Base-by-base conservation (phyloP, 1,140 invertebrate genomes). In the Neodiprion pinetum region DNA sequence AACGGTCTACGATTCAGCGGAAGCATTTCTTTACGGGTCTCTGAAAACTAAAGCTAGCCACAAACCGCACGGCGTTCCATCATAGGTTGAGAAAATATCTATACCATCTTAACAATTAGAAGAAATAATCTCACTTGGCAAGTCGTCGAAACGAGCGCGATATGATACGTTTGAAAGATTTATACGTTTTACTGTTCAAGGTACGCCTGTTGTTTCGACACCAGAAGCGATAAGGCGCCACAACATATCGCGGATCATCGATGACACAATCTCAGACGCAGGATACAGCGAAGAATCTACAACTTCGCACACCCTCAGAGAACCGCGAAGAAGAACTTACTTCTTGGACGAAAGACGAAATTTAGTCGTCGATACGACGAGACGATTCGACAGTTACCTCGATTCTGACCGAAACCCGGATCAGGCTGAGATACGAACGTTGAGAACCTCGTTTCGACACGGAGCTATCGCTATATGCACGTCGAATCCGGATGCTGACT, bases 401-500 rank as follows among this genome's bases (percentile, higher is more conserved):
- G 5, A 69, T 23, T 14, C 11, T 23, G 21, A 47, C 21, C 21
- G 11, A 69, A 28, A 23, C 68, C 4, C 14, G 11, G 21, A 14
- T 12, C 11, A 47, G 21, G 68, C 68, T n/a, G 68, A 69, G 47
- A 69, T 28, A 11, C 21, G 14, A 69, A 28, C 9, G 21, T 69
- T 69, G 21, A 69, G 7, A 69, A 47, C 21, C 21, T 14, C n/a
- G 47, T 9, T 23, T 17, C 14, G 70, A 48, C 70, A 40, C 9
- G 7, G n/a, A 17, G 21, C 14, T 21, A 50, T 67, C 77, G 79
- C 77, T 88, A 88, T 87, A 88, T 88, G 81, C 87, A 88, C 47
- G 87, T 88, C 21, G 87, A 86, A 78, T 94, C 93, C 70, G 93
- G 93, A 87, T 94, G 93, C 83, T 94, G 93, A 85, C 92, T 94